Conservation (phyloP, 1,140 invertebrate genomes). For the Popillia japonica region DNA sequence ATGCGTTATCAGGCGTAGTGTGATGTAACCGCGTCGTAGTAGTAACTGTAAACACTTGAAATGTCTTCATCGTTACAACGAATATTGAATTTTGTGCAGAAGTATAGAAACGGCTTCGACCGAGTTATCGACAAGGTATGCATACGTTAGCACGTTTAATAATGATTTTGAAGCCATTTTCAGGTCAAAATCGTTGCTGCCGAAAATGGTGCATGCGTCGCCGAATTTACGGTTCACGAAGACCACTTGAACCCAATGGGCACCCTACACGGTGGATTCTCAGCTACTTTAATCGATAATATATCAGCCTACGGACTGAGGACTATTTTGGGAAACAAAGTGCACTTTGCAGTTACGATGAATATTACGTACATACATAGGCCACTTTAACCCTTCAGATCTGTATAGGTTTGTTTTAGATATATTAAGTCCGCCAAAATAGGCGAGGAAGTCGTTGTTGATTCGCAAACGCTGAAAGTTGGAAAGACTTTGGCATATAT, state of each 20-base stretch:
- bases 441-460: neutral
- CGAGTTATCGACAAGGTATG: neutral
- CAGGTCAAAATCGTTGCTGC: conserved; percentile 71
- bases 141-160: too few species aligned
- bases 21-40: too few species aligned
- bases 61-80: neutral
- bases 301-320: conserved; percentile 81
- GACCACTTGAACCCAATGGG: conserved; percentile 81
- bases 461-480: neutral
- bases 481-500: neutral
- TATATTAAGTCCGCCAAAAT: neutral
- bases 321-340: neutral
- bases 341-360: neutral
- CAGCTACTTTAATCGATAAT: conserved; percentile 81
- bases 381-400: too few species aligned
- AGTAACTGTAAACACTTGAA: neutral
- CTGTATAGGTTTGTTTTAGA: too few species aligned
- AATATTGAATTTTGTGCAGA: neutral
- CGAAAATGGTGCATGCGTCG: conserved; percentile 73
- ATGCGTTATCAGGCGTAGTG: too few species aligned
- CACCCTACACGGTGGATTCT: conserved; percentile 85
- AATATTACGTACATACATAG: too few species aligned
- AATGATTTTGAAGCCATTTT: neutral
- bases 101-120: neutral
- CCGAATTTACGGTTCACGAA: conserved; percentile 78